Evolutionary conservation across 2,797 vertebrate species (phyloP).

Genomic region (Myotis findleyi): DNA sequence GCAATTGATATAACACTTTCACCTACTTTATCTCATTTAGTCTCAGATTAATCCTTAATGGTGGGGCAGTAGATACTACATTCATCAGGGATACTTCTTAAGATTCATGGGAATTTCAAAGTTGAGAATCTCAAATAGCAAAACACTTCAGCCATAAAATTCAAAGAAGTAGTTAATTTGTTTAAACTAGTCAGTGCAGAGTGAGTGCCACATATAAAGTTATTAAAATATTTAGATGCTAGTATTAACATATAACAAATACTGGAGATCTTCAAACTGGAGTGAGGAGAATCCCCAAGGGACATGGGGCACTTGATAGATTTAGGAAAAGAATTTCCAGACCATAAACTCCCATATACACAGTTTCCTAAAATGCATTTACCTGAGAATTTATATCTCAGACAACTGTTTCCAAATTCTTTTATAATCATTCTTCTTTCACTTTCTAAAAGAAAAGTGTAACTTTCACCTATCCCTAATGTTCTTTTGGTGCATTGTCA

Average conservation of each 20-base stretch:
- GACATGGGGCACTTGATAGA: background rate
- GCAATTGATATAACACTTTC: background rate
- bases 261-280: background rate
- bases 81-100: background rate
- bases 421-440: background rate
- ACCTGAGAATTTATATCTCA: background rate
- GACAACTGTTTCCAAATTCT: background rate
- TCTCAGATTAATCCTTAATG: background rate
- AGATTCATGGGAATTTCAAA: background rate
- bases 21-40: background rate
- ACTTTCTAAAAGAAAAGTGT: constrained; percentile 27
- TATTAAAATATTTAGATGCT: background rate
- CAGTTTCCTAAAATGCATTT: background rate
- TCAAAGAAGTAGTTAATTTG: background rate
- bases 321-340: background rate
- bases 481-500: background rate
- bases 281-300: background rate
- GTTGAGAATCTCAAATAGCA: background rate
- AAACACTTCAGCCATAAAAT: background rate
- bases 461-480: background rate
- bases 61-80: background rate
- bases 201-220: background rate
- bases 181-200: background rate
- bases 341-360: background rate
- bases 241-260: background rate